Evolutionary conservation across 2,888 invertebrate genomes (phyloP), one percentile per base, ranked within the genome.

Genomic region (Formica aserva): DNA sequence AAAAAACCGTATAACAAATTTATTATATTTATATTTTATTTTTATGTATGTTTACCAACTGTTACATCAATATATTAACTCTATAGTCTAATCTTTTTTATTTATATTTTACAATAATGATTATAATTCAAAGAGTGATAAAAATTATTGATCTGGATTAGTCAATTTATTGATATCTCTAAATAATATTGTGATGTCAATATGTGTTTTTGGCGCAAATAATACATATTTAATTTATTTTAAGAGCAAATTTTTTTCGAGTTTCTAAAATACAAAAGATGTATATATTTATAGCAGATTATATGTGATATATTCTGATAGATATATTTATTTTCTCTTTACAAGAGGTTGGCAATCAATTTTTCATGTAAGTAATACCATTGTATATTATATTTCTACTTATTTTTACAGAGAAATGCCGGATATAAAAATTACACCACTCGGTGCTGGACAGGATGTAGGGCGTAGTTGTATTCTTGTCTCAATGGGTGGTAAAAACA

Each of bases 381-480:
- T 45, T 18, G 32, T 32, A 6, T 32, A 48, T n/a, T 66, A 57
- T 5, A 9, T 65, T 65, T 52, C 8, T 6, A 8, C 8, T 48
- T n/a, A n/a, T n/a, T 13, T 75, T 84, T 69, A 71, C 26, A 76
- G 62, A 76, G 52, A 81, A 90, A 98, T 98, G 98, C 97, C 98
- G 13, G 98, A 98, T 90, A 97, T 98, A 82, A 98, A 97, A 96
- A 96, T 98, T 82, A 98, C 98, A 6, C 98, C 98, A 0, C 95
- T 98, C 72, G 98, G 98, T 71, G 98, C 98, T 67, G 98, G 98
- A 1, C 98, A 98, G 95, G 99, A 99, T 97, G 99, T 99, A 35
- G 99, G 99, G 0, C 96, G 99, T 74, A 99, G 99, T 94, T 99
- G 99, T 93, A 98, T 99, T 89, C 95, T 99, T 67, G 96, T 99